Conservation (phyloP, 2,113 vertebrate species). For the Aplodontia rufa region DNA sequence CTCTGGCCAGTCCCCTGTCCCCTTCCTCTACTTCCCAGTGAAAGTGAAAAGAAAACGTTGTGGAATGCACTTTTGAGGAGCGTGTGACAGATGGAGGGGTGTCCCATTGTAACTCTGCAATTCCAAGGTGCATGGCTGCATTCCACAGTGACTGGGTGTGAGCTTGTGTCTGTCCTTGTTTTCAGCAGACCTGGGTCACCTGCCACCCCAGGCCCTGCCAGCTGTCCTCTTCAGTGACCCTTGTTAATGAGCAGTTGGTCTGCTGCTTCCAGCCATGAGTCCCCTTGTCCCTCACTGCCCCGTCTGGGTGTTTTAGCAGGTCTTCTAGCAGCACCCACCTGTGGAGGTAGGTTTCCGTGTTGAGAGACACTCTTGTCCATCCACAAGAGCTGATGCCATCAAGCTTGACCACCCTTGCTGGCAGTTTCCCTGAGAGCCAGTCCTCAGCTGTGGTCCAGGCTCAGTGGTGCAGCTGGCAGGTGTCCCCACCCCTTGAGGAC, state of each 20-base stretch:
- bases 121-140: too few relatives aligned
- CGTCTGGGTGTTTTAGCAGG: neutral
- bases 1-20: neutral
- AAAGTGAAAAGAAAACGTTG: neutral
- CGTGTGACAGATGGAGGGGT: too few relatives aligned
- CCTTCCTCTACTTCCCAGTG: neutral
- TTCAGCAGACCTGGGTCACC: neutral
- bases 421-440: fast-evolving
- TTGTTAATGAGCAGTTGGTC: fast-evolving
- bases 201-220: neutral
- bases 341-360: neutral
- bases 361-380: neutral
- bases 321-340: neutral
- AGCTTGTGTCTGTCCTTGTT: neutral
- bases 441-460: neutral
- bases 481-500: neutral
- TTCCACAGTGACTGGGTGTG: too few relatives aligned
- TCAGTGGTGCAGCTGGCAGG: neutral
- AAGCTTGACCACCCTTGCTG: too few relatives aligned
- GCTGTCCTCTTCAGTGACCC: neutral
- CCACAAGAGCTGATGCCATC: too few relatives aligned
- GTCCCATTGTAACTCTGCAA: too few relatives aligned
- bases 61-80: too few relatives aligned
- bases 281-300: too few relatives aligned
- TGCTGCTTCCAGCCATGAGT: neutral